A percentile compares a stretch with the other conserved stretches of the same genome.
Evolutionary conservation across 2,113 vertebrate genomes (phyloP).

Genomic region (Eulacestoma nigropectus): DNA sequence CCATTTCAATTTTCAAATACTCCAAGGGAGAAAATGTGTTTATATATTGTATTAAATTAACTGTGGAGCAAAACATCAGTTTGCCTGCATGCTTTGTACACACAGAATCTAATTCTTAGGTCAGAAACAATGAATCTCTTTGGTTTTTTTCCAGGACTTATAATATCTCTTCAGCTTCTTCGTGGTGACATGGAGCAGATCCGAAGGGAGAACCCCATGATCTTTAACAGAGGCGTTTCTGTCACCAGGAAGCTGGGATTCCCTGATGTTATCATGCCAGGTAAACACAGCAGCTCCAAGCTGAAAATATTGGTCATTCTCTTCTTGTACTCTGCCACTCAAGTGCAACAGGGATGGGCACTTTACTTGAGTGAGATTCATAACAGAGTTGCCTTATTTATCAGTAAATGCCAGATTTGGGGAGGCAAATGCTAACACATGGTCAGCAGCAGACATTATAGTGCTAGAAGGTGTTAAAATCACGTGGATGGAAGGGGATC

Average conservation of each 20-base stretch:
- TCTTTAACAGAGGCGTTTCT: slow-evolving; percentile 88
- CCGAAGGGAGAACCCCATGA: slow-evolving; percentile 88
- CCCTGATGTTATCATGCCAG: slow-evolving; percentile 96
- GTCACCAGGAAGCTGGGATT: slow-evolving; percentile 92
- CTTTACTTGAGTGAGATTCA: background rate
- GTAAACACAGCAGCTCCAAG: slow-evolving; percentile 63
- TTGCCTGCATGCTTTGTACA: background rate
- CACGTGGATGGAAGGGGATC: background rate
- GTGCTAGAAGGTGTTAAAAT: background rate
- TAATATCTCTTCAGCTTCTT: slow-evolving; percentile 92
- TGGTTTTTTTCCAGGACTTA: slow-evolving; percentile 80
- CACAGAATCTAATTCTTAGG: background rate
- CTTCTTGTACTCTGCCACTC: background rate
- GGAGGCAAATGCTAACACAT: background rate
- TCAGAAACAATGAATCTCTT: slow-evolving; percentile 17
- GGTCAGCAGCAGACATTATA: background rate
- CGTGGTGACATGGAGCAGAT: slow-evolving; percentile 95
- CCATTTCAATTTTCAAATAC: background rate
- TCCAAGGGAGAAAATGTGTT: background rate
- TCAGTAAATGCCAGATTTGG: background rate
- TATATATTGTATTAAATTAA: background rate
- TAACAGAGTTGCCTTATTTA: background rate
- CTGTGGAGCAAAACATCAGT: background rate
- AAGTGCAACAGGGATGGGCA: background rate
- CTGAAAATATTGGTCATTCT: background rate